Evolutionary conservation across 2,797 vertebrate species (phyloP).

Genomic region (Percopsis omiscomaycus): DNA sequence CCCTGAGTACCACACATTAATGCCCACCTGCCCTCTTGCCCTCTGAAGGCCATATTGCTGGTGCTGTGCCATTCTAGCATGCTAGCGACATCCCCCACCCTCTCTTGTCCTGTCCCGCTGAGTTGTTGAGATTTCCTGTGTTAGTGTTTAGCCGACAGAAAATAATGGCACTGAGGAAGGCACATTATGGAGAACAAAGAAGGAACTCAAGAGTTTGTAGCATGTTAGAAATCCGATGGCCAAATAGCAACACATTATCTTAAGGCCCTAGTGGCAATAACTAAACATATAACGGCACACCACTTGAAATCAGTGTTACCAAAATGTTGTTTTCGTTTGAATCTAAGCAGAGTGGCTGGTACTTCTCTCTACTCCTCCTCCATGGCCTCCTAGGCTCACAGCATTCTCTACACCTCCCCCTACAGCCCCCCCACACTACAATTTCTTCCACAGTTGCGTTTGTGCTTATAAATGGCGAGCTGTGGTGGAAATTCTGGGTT

Average conservation of each 20-base stretch:
- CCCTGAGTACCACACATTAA: neutral
- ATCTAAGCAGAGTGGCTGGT: too few species aligned
- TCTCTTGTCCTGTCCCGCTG: conserved; percentile 26
- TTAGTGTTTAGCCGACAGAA: conserved; percentile 30
- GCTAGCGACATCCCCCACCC: conserved; percentile 10
- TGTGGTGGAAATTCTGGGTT: too few species aligned
- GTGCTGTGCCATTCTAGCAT: conserved; percentile 2
- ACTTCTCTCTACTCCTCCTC: too few species aligned
- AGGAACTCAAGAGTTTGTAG: conserved; percentile 22
- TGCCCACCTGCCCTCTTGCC: conserved; percentile 6
- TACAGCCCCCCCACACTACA: too few species aligned
- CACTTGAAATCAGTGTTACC: neutral
- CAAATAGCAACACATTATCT: conserved; percentile 7
- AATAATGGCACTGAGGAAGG: conserved; percentile 27
- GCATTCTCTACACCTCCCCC: too few species aligned
- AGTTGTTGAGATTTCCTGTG: conserved; percentile 53
- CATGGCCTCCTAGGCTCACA: too few species aligned
- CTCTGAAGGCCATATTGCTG: conserved; percentile 16
- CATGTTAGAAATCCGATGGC: conserved; percentile 14
- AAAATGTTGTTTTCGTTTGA: neutral
- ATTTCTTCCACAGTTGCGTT: too few species aligned
- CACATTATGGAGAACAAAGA: conserved; percentile 19
- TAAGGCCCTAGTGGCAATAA: neutral
- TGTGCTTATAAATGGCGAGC: too few species aligned
- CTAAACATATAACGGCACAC: neutral